Evolutionary conservation across 92 coral and sea anemone species (phyloP).

Genomic region (Zoanthus solanderi): DNA sequence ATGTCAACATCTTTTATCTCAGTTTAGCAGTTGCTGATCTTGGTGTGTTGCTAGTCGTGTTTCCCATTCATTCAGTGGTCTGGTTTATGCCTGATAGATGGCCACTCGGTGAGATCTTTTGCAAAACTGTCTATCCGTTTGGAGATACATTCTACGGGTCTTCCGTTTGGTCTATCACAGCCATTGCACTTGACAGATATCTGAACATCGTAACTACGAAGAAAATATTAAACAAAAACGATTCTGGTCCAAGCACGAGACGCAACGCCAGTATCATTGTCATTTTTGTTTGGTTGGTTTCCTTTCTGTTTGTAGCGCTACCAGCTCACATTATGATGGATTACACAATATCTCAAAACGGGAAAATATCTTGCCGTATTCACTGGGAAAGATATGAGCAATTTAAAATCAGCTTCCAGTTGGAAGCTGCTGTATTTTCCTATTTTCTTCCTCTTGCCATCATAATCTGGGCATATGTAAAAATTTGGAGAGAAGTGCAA

Average conservation of each 20-base stretch:
- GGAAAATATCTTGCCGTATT: not conserved
- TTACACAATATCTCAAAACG: not conserved
- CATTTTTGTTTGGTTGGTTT: not conserved
- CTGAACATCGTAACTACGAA: not conserved
- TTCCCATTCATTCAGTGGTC: conserved; percentile 27
- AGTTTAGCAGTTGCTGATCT: conserved; percentile 68
- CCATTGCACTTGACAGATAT: conserved; percentile 58
- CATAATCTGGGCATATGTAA: conserved; percentile 24
- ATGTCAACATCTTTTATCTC: conserved; percentile 4
- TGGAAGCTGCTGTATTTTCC: not conserved
- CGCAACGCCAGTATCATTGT: conserved; percentile 17
- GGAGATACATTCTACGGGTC: conserved; percentile 66
- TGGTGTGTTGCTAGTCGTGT: conserved; percentile 27
- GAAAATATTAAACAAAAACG: too few relatives aligned
- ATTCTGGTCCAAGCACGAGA: not conserved
- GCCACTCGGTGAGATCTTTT: conserved; percentile 57
- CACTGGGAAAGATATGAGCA: not conserved
- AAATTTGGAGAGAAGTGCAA: conserved; percentile 13
- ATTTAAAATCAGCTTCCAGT: not conserved
- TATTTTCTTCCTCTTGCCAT: conserved; percentile 34
- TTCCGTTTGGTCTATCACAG: conserved; percentile 58
- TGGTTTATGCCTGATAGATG: conserved; percentile 40
- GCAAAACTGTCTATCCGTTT: conserved; percentile 46
- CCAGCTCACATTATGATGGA: conserved; percentile 16
- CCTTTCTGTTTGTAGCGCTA: conserved; percentile 13